phyloP scores from a whole-genome alignment of 2,888 invertebrate species.

The Lithophane leautieri region DNA sequence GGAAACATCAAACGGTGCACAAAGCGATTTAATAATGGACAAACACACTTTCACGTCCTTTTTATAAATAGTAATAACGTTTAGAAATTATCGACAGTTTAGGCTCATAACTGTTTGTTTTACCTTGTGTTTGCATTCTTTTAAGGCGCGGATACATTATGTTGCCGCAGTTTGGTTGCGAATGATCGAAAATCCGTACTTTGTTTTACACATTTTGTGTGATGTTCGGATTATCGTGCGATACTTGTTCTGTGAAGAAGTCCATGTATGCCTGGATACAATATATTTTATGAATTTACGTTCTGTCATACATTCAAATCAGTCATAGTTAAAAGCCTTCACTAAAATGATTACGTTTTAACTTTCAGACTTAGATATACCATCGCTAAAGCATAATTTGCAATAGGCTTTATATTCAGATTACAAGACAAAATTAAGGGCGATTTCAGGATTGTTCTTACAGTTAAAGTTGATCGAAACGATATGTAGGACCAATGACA shows the following conservation, averaged over 20 bases:
- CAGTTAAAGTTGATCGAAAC: neutral
- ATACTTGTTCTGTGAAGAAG: neutral
- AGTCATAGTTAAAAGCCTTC: neutral
- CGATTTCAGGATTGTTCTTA: neutral
- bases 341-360: neutral
- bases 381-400: neutral
- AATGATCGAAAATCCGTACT: slow-evolving; percentile 11
- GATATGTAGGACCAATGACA: neutral
- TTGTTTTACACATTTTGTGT: slow-evolving; percentile 5
- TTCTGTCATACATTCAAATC: neutral
- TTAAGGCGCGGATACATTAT: slow-evolving; percentile 23
- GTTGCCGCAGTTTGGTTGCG: neutral
- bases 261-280: neutral
- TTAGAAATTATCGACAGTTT: slow-evolving; percentile 46
- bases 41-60: slow-evolving; percentile 42
- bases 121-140: slow-evolving; percentile 22
- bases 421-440: neutral
- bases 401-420: neutral
- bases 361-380: neutral
- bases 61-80: slow-evolving; percentile 40
- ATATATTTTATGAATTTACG: neutral
- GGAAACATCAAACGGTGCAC: slow-evolving; percentile 42
- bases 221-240: neutral
- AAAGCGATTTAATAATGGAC: slow-evolving; percentile 38
- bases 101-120: slow-evolving; percentile 38